phyloP scores from a whole-genome alignment of 2,113 vertebrate genomes.

The Lynx canadensis region DNA sequence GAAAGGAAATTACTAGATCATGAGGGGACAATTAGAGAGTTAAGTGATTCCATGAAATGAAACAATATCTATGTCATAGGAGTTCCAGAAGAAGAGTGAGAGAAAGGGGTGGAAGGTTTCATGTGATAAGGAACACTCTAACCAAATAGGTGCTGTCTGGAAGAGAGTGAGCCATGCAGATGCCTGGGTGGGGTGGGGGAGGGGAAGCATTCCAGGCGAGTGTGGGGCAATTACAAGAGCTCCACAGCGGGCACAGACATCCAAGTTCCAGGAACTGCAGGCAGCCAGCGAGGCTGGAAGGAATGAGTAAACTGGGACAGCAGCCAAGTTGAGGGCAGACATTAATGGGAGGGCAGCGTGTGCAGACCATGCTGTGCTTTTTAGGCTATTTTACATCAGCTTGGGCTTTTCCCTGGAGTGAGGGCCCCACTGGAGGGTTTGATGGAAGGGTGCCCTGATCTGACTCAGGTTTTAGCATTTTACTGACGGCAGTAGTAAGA shows the following conservation, averaged over 20 bases:
- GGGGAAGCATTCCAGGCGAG: neutral
- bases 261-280: constrained; percentile 3
- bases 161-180: neutral
- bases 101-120: no score
- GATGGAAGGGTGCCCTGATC: neutral
- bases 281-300: neutral
- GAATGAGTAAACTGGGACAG: neutral
- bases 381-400: neutral
- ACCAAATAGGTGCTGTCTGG: neutral
- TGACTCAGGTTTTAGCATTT: neutral
- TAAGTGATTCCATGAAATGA: no score
- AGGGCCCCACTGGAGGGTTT: neutral
- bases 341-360: neutral
- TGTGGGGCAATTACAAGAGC: neutral
- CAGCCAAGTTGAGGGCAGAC: neutral
- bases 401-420: neutral
- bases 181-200: neutral
- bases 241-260: neutral
- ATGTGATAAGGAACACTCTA: neutral
- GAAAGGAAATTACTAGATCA: no score
- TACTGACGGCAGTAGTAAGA: neutral
- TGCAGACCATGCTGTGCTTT: neutral
- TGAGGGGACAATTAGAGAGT: no score
- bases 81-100: no score
- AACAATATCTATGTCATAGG: no score